These are phyloP conservation scores for Plectropomus leopardus DNA, from an alignment of 2,113 vertebrate genomes.

Conservation along the genomic window DNA sequence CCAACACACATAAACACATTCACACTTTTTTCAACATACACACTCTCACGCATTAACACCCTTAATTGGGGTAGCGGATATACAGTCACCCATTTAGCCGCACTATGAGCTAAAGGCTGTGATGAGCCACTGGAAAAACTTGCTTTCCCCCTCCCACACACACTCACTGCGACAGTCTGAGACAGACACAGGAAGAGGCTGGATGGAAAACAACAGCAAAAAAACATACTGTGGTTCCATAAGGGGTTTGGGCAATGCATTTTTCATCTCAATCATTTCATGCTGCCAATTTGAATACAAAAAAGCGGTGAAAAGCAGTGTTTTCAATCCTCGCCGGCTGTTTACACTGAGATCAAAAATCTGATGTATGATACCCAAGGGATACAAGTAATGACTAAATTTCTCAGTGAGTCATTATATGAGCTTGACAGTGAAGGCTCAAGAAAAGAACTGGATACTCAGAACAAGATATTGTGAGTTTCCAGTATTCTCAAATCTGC, in stretches of 20 bases:
- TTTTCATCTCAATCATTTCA: slow-evolving; percentile 29
- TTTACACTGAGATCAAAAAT: slow-evolving; percentile 25
- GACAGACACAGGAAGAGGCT: slow-evolving; percentile 65
- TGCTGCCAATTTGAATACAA: slow-evolving; percentile 21
- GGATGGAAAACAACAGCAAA: slow-evolving; percentile 66
- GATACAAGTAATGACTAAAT: slow-evolving; percentile 17
- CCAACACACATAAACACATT: slow-evolving; percentile 36
- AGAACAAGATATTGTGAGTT: not conserved
- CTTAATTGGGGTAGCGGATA: slow-evolving; percentile 75
- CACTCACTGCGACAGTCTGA: slow-evolving; percentile 77
- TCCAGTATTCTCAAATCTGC: not conserved
- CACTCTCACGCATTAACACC: slow-evolving; percentile 75
- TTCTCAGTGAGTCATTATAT: slow-evolving; percentile 23
- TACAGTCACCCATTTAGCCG: slow-evolving; percentile 77
- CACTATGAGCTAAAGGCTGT: slow-evolving; percentile 73
- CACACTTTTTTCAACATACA: slow-evolving; percentile 56
- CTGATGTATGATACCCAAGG: slow-evolving; percentile 4
- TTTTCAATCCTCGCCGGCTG: slow-evolving; percentile 3
- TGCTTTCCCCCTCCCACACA: slow-evolving; percentile 72
- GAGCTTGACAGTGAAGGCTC: slow-evolving; percentile 15
- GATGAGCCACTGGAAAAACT: slow-evolving; percentile 66
- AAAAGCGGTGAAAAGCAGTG: slow-evolving; percentile 6
- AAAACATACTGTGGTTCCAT: slow-evolving; percentile 56
- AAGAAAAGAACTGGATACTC: slow-evolving; percentile 21
- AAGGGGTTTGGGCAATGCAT: slow-evolving; percentile 27